Conservation (phyloP, 2,797 vertebrate genomes). For the Psittacula derbiana region DNA sequence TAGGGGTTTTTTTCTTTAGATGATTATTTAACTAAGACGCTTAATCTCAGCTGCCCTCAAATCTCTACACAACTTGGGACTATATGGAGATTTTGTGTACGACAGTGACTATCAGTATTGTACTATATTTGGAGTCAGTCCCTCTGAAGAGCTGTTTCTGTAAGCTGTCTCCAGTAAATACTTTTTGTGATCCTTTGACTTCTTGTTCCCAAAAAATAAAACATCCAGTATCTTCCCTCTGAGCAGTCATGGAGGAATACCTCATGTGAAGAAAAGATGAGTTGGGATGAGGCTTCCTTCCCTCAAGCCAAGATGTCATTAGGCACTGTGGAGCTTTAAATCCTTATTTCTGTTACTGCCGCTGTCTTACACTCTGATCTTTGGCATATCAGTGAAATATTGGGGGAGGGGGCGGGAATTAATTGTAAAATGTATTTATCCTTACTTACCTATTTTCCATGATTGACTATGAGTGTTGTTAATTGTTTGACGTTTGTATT, state of each 20-base stretch:
- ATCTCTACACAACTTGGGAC: rapidly evolving
- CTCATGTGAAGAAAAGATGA: background rate
- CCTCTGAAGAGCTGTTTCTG: background rate
- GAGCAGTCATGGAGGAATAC: background rate
- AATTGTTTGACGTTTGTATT: background rate
- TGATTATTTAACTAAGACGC: background rate
- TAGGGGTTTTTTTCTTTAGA: background rate
- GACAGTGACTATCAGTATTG: background rate
- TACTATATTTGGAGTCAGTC: rapidly evolving
- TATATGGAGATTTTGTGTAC: background rate
- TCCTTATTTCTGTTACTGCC: background rate
- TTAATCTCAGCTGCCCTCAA: background rate
- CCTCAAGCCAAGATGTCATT: background rate
- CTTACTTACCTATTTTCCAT: background rate
- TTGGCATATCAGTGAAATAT: background rate
- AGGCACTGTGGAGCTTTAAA: background rate
- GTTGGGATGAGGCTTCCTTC: background rate
- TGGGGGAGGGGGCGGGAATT: background rate
- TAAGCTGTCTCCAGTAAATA: background rate
- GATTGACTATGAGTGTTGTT: background rate
- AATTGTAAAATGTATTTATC: background rate
- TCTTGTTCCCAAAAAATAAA: background rate
- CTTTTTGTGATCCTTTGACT: background rate
- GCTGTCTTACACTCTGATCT: background rate
- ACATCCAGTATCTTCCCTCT: background rate